A percentile compares a stretch with the other conserved stretches of the same genome.
Evolutionary conservation across 2,888 invertebrate genomes (phyloP).

Genomic region (Amphimallon solstitiale): DNA sequence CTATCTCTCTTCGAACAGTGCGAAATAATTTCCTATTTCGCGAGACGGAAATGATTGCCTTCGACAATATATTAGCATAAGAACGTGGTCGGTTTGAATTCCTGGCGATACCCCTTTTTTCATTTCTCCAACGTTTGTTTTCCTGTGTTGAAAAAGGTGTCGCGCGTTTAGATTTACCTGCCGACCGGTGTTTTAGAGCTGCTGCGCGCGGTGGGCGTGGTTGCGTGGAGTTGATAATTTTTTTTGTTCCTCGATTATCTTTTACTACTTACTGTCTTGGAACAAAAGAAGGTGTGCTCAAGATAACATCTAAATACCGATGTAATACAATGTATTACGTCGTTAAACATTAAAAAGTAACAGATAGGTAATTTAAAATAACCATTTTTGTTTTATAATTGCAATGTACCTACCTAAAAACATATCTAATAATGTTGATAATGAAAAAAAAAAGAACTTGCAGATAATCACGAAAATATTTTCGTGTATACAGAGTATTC

Average conservation of each 20-base stretch:
- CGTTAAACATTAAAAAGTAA: background rate
- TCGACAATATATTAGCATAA: constrained; percentile 20
- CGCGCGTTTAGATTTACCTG: constrained; percentile 29
- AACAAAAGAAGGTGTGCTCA: background rate
- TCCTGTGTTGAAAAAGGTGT: constrained; percentile 1
- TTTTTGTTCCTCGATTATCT: background rate
- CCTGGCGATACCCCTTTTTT: background rate
- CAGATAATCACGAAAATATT: too few relatives aligned
- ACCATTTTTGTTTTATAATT: too few relatives aligned
- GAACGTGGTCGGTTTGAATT: constrained; percentile 15
- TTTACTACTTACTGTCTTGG: too few relatives aligned
- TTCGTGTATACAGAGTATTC: too few relatives aligned
- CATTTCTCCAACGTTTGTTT: constrained; percentile 1
- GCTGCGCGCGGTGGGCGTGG: constrained; percentile 7
- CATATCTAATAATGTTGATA: too few relatives aligned
- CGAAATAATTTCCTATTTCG: constrained; percentile 21
- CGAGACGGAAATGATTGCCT: constrained; percentile 29
- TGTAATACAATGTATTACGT: constrained; percentile 1
- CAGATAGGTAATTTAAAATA: background rate
- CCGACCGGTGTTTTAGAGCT: background rate
- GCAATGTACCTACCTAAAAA: too few relatives aligned
- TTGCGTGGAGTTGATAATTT: background rate
- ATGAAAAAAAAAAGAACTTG: too few relatives aligned
- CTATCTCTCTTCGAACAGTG: constrained; percentile 18
- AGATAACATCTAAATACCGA: constrained; percentile 17